Evolutionary conservation across 2,888 invertebrate species (phyloP).

Genomic region (Hyposoter dolosus): DNA sequence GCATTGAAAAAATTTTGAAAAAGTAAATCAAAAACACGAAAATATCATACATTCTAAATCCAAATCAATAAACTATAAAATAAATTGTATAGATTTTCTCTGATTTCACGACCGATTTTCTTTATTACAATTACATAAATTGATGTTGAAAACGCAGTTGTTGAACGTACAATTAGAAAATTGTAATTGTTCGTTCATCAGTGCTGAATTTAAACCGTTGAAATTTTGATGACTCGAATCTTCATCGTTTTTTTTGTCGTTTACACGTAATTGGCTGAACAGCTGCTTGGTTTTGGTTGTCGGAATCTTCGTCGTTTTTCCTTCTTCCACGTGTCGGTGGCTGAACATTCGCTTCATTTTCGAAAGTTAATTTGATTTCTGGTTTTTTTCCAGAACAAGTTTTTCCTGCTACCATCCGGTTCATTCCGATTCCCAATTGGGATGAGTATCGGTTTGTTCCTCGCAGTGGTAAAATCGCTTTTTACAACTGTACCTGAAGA

Average conservation of each 20-base stretch:
- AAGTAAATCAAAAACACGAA: no score
- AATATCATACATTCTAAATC: neutral
- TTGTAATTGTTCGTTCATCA: neutral
- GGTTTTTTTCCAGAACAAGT: conserved; percentile 14
- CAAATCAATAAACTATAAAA: neutral
- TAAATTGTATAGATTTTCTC: neutral
- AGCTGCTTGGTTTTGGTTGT: conserved; percentile 18
- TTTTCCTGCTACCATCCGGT: neutral
- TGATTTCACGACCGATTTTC: conserved; percentile 26
- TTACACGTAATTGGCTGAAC: conserved; percentile 14
- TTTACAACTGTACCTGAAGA: conserved; percentile 38
- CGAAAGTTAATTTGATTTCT: conserved; percentile 5
- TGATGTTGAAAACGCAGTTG: neutral
- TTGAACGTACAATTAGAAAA: neutral
- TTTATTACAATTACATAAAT: conserved; percentile 21
- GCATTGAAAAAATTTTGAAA: no score
- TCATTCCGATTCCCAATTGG: conserved; percentile 16
- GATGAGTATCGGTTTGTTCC: conserved; percentile 42
- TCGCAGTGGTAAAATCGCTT: conserved; percentile 46
- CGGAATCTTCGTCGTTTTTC: conserved; percentile 7
- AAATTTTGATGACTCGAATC: conserved; percentile 6
- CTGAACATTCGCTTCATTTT: conserved; percentile 29
- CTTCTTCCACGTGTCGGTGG: conserved; percentile 25
- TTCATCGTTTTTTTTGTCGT: conserved; percentile 3
- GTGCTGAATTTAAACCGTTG: neutral